Evolutionary conservation across 1,140 invertebrate genomes (phyloP), one percentile per base, ranked within the genome.

Genomic region (Arctopsyche grandis): DNA sequence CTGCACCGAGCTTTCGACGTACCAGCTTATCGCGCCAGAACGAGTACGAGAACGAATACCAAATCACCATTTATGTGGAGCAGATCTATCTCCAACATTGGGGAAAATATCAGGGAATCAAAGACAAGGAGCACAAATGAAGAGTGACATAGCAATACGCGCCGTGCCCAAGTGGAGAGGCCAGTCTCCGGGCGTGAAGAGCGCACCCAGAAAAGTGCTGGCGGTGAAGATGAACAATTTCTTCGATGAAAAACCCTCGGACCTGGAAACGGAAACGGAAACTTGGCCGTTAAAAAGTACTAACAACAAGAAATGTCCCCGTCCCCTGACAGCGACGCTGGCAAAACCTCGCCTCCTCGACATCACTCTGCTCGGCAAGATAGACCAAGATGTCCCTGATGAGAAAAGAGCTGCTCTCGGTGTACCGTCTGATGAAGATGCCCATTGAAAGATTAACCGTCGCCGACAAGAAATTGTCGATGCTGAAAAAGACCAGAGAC

Each of bases 381-480:
- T 92, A 16, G 91, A 92, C 81, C n/a, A n/a, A n/a, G n/a, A 91
- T 92, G 91, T 90, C 91, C 0, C 82, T 90, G n/a, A 83, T 91
- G 29, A 87, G 87, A 74, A 90, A 91, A 82, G 89, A 90, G 69
- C 86, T 90, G n/a, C 82, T 90, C 0, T 79, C 81, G 5, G 78
- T 80, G 21, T 82, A 82, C 60, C 56, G 76, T 0, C 22, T 82
- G 38, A 82, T 79, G 81, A 79, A 74, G 58, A 52, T 75, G 1
- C 81, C 81, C 3, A 63, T 82, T 0, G 70, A 69, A 14, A 24
- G 75, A 70, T 52, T 56, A 10, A 63, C 9, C 10, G 16, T 73
- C n/a, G 21, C 21, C 22, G 76, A 82, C 1, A 73, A 80, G 46
- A 82, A 80, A 58, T 44, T 48, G 14, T 22, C 76, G 4, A 48